Percentiles rank a stretch among this genome's conserved stretches.
These are phyloP conservation scores for Chrysopa pallens DNA, from an alignment of 1,140 invertebrate genomes.

Conservation along the genomic window DNA sequence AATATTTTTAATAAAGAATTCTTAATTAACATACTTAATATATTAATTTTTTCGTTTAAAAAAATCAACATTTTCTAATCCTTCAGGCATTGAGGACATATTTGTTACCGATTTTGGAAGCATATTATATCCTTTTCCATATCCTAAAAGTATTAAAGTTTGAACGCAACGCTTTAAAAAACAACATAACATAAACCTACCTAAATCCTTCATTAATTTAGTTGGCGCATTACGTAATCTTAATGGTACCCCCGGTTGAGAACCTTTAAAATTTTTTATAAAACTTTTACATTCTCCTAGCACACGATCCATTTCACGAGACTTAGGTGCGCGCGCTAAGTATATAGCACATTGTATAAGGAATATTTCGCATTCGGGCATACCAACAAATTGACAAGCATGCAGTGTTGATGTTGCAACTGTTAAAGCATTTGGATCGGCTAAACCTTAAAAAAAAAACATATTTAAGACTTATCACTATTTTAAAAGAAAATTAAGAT, in stretches of 20 bases:
- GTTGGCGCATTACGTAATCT: constrained; percentile 66
- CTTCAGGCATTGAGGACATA: constrained; percentile 47
- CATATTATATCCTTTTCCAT: constrained; percentile 42
- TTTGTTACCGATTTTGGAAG: constrained; percentile 31
- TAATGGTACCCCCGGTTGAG: constrained; percentile 50
- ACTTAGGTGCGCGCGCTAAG: constrained; percentile 59
- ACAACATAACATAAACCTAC: constrained; percentile 20
- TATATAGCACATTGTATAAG: constrained; percentile 60
- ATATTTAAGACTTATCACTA: too few relatives aligned
- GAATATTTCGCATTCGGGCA: constrained; percentile 63
- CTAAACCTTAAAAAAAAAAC: constrained; percentile 23
- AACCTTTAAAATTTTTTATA: constrained; percentile 39
- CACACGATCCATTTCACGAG: constrained; percentile 46
- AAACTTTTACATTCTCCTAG: constrained; percentile 38
- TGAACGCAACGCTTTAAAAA: neutral
- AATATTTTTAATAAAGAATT: too few relatives aligned
- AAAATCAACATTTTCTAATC: constrained; percentile 41
- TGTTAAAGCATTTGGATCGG: constrained; percentile 29
- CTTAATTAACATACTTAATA: too few relatives aligned
- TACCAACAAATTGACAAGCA: constrained; percentile 62
- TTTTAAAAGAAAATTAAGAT: too few relatives aligned
- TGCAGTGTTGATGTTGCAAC: constrained; percentile 56
- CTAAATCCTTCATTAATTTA: constrained; percentile 57
- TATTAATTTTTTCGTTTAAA: constrained; percentile 19
- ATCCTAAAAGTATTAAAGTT: constrained; percentile 28